These are phyloP conservation scores for Byasa hedistus DNA, from an alignment of 2,888 invertebrate genomes.

Conservation along the genomic window DNA sequence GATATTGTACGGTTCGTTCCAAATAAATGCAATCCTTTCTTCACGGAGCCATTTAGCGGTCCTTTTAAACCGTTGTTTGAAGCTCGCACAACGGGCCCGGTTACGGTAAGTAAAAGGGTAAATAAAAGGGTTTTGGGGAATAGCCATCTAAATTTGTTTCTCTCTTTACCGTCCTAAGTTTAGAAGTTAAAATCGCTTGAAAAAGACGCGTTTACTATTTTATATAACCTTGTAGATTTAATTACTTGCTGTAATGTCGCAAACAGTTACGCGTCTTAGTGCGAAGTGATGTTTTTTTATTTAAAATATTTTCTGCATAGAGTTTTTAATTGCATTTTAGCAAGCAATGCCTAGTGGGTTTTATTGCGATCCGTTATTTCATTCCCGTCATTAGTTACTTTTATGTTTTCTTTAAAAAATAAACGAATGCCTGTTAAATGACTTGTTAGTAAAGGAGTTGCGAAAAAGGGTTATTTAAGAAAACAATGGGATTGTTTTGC, in stretches of 20 bases:
- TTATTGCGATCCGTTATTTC: slow-evolving; percentile 47
- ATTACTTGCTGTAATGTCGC: slow-evolving; percentile 50
- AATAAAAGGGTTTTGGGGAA: slow-evolving; percentile 44
- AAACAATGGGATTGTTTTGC: slow-evolving; percentile 29
- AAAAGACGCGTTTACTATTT: neutral
- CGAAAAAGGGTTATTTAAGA: slow-evolving; percentile 51
- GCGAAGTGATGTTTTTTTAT: slow-evolving; percentile 33
- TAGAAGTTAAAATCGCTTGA: slow-evolving; percentile 14
- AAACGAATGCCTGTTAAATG: slow-evolving; percentile 23
- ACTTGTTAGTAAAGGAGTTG: slow-evolving; percentile 56
- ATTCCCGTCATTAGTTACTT: slow-evolving; percentile 21
- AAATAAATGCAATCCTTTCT: slow-evolving; percentile 74
- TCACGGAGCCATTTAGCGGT: slow-evolving; percentile 63
- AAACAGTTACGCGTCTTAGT: slow-evolving; percentile 55
- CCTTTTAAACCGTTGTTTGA: slow-evolving; percentile 49
- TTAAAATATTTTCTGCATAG: slow-evolving; percentile 48
- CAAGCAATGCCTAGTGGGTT: slow-evolving; percentile 53
- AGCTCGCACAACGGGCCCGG: slow-evolving; percentile 60
- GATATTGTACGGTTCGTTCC: slow-evolving; percentile 51
- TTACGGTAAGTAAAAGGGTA: slow-evolving; percentile 70
- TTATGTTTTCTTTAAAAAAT: slow-evolving; percentile 15
- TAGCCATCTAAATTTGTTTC: slow-evolving; percentile 7
- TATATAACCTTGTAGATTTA: slow-evolving; percentile 28
- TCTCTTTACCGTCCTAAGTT: neutral
- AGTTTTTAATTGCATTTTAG: slow-evolving; percentile 50